phyloP scores from a whole-genome alignment of 2,888 invertebrate species.

The Apodemia zela region DNA sequence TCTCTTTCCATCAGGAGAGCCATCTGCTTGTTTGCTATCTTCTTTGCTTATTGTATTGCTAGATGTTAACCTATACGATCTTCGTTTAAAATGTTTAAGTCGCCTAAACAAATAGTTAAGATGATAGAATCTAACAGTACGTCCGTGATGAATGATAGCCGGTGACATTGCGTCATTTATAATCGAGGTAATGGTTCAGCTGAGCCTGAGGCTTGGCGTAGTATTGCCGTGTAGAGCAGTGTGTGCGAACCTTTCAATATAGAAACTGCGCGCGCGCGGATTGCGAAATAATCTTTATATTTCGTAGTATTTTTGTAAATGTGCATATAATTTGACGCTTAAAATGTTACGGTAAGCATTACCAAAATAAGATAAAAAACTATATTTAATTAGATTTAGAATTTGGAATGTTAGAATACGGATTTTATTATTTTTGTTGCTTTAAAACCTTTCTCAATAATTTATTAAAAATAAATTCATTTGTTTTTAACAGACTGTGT shows the following conservation, averaged over 20 bases:
- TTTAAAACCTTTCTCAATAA: too few relatives aligned
- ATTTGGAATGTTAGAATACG: too few relatives aligned
- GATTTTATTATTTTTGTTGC: not conserved
- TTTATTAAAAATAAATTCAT: too few relatives aligned
- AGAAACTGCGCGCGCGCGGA: constrained; percentile 30
- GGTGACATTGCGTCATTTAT: constrained; percentile 5
- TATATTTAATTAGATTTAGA: not conserved
- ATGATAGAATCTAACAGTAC: not conserved
- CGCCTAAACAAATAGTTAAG: not conserved
- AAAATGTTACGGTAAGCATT: constrained; percentile 38
- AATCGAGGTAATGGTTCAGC: constrained; percentile 12
- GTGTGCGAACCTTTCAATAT: constrained; percentile 33
- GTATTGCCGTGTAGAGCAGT: constrained; percentile 3
- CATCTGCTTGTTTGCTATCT: too few relatives aligned
- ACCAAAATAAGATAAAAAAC: not conserved
- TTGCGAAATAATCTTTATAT: constrained; percentile 17
- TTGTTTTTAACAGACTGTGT: too few relatives aligned
- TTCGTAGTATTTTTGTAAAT: constrained; percentile 30
- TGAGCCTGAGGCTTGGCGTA: constrained; percentile 4
- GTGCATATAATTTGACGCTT: constrained; percentile 34
- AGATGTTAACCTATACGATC: too few relatives aligned
- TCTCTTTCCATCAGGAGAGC: too few relatives aligned
- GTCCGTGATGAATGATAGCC: constrained; percentile 1
- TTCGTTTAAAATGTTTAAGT: too few relatives aligned
- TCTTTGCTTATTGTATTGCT: too few relatives aligned